Evolutionary conservation across 2,797 vertebrate genomes (phyloP).

Genomic region (Melanotaenia nigrans): DNA sequence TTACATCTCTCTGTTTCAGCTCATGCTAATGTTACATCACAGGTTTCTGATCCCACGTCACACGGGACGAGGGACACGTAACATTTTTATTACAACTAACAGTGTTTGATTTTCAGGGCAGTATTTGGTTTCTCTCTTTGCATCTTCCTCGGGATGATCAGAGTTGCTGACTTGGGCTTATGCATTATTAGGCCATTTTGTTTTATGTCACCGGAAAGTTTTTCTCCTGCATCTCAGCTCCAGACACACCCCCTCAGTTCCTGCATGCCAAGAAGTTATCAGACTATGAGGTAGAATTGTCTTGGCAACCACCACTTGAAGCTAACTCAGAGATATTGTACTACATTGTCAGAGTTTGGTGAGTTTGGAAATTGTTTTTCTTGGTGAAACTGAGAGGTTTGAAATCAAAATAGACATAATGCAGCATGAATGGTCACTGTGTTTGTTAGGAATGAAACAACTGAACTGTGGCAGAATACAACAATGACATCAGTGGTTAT

Average conservation of each 20-base stretch:
- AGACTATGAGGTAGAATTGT: conserved; percentile 90
- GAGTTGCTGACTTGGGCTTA: conserved; percentile 27
- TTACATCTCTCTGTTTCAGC: conserved; percentile 53
- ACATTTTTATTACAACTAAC: conserved; percentile 34
- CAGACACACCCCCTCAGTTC: conserved; percentile 90
- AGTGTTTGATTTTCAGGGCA: conserved; percentile 59
- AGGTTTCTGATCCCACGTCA: conserved; percentile 49
- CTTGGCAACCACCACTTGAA: conserved; percentile 90
- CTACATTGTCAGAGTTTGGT: conserved; percentile 94
- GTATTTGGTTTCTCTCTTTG: conserved; percentile 11
- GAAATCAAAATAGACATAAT: conserved; percentile 6
- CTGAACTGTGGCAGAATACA: conserved; percentile 84
- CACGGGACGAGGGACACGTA: not conserved
- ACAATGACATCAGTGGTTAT: conserved; percentile 86
- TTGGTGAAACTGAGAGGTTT: not conserved
- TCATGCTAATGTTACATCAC: conserved; percentile 57
- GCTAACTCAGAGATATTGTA: conserved; percentile 95
- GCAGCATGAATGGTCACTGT: conserved; percentile 9
- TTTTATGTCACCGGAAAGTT: conserved; percentile 61
- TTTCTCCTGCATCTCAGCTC: conserved; percentile 86
- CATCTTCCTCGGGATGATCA: conserved; percentile 1
- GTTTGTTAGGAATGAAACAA: conserved; percentile 87
- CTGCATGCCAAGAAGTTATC: conserved; percentile 90
- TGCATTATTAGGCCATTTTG: conserved; percentile 4
- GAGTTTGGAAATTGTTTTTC: conserved; percentile 69